Evolutionary conservation across 2,797 vertebrate species (phyloP).

Genomic region (Oryzias sinensis): DNA sequence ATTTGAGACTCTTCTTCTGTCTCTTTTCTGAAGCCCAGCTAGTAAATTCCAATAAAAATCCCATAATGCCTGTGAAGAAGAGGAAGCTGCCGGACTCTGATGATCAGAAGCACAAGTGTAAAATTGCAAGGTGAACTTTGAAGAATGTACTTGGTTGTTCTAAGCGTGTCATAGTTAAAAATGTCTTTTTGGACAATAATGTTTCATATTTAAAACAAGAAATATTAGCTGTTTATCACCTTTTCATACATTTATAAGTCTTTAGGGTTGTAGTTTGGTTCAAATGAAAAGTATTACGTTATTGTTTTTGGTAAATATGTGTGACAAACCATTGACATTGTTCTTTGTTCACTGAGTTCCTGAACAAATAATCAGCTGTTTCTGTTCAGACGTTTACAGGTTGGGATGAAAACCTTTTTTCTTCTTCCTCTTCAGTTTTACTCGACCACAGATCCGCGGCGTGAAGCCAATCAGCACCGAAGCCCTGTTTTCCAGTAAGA

Average conservation of each 20-base stretch:
- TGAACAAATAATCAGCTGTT: no score
- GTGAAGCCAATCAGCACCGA: slow-evolving; percentile 81
- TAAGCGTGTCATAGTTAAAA: neutral
- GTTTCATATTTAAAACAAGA: no score
- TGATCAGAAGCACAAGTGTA: slow-evolving; percentile 84
- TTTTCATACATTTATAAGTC: neutral
- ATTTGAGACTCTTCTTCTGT: neutral
- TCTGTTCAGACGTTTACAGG: no score
- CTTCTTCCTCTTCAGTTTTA: slow-evolving; percentile 38
- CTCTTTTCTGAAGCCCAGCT: slow-evolving; percentile 41
- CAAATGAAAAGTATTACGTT: no score
- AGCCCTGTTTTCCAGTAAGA: slow-evolving; percentile 92
- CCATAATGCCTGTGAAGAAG: slow-evolving; percentile 91
- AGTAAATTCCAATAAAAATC: slow-evolving; percentile 50
- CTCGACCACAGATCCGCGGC: slow-evolving; percentile 84
- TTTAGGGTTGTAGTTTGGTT: neutral
- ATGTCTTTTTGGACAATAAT: no score
- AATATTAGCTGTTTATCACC: neutral
- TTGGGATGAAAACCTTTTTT: neutral
- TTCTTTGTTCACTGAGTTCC: no score
- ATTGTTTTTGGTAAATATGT: no score
- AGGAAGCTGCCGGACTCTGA: slow-evolving; percentile 87
- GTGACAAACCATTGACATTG: no score
- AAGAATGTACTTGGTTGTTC: neutral
- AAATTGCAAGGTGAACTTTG: slow-evolving; percentile 85